phyloP scores from a whole-genome alignment of 2,888 invertebrate species.

The Drosophila anomelani region DNA sequence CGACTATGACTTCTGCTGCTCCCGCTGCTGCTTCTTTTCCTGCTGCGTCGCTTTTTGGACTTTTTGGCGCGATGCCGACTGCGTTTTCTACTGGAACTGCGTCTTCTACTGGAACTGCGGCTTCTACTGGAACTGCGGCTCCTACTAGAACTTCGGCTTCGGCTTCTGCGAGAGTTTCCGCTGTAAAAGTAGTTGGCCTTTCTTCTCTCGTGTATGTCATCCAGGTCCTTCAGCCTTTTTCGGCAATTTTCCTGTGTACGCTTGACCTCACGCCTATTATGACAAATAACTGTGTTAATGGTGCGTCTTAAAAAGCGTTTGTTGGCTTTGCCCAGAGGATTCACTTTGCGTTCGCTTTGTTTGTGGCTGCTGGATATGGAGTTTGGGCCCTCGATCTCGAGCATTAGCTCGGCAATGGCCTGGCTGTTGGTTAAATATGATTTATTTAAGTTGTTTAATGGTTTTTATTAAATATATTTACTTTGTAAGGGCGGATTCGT shows the following conservation, averaged over 20 bases:
- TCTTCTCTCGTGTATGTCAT: conserved; percentile 54
- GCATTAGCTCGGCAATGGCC: conserved; percentile 77
- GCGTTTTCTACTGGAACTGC: neutral
- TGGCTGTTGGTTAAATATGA: conserved; percentile 47
- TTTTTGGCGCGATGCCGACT: conserved; percentile 23
- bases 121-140: conserved; percentile 23
- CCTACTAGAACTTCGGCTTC: neutral
- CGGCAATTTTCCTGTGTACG: conserved; percentile 67
- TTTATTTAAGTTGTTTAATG: neutral
- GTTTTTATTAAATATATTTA: conserved; percentile 40
- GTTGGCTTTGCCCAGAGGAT: conserved; percentile 79
- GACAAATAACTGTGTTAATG: conserved; percentile 69
- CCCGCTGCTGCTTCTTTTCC: conserved; percentile 28
- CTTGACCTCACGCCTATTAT: conserved; percentile 73
- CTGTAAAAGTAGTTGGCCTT: conserved; percentile 51
- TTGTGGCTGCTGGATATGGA: conserved; percentile 3
- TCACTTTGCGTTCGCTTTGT: conserved; percentile 73
- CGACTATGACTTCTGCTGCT: conserved; percentile 39
- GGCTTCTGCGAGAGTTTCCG: conserved; percentile 10
- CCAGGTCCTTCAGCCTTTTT: conserved; percentile 73
- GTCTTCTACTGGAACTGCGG: conserved; percentile 15
- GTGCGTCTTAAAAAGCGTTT: conserved; percentile 81
- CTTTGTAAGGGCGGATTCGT: conserved; percentile 71
- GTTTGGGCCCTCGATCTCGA: conserved; percentile 55
- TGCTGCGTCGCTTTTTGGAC: conserved; percentile 1